Evolutionary conservation across 2,888 invertebrate species (phyloP).

Genomic region (Andrena fulva): DNA sequence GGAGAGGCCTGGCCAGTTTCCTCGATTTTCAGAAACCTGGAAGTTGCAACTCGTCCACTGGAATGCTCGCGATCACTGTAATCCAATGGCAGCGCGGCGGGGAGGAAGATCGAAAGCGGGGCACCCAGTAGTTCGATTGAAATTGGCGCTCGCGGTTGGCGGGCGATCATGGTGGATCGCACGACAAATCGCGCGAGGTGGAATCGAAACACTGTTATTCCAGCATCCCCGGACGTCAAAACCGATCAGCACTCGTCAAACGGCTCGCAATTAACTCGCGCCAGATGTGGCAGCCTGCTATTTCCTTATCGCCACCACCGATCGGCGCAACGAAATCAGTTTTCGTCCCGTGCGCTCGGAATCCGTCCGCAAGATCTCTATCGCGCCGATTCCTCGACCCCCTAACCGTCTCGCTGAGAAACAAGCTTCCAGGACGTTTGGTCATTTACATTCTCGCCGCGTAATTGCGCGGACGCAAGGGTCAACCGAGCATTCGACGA

Average conservation of each 20-base stretch:
- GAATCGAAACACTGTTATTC: conserved; percentile 36
- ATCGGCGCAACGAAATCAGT: conserved; percentile 23
- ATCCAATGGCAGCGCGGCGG: neutral
- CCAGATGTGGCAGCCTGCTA: conserved; percentile 22
- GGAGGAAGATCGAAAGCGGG: neutral
- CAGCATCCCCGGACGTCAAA: neutral
- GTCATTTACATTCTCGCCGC: conserved; percentile 39
- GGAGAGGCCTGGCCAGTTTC: no score
- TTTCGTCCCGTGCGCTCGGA: neutral
- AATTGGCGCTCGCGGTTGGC: conserved; percentile 1
- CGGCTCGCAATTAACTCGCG: conserved; percentile 29
- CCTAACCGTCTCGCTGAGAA: neutral
- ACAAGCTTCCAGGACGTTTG: conserved; percentile 1
- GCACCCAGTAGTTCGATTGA: neutral
- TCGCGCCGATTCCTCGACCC: neutral
- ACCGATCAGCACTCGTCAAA: neutral
- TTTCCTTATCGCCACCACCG: conserved; percentile 45
- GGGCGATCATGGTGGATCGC: neutral
- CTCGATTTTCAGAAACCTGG: neutral
- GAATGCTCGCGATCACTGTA: conserved; percentile 7
- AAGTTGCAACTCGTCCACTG: neutral
- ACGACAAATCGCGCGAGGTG: conserved; percentile 22
- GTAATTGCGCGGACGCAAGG: conserved; percentile 44
- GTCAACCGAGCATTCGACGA: conserved; percentile 7
- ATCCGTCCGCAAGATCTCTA: conserved; percentile 17